These are phyloP conservation scores for Drosophila paramelanica DNA, from an alignment of 2,888 invertebrate genomes.

Conservation along the genomic window DNA sequence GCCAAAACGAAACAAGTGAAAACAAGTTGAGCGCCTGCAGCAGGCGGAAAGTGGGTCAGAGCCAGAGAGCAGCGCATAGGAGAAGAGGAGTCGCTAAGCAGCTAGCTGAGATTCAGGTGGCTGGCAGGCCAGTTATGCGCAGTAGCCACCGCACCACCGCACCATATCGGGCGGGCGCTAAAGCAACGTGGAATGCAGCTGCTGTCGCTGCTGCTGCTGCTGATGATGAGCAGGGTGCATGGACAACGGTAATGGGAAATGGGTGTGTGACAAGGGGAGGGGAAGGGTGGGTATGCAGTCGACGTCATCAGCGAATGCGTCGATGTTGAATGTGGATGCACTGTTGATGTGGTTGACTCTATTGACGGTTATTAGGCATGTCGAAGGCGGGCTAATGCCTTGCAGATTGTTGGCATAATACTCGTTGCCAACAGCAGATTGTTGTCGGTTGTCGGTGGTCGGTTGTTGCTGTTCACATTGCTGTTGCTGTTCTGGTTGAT, in stretches of 20 bases:
- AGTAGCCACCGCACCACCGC: slow-evolving; percentile 34
- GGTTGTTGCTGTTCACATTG: slow-evolving; percentile 33
- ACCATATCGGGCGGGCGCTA: slow-evolving; percentile 54
- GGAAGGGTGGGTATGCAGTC: slow-evolving; percentile 22
- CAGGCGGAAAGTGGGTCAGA: slow-evolving; percentile 74
- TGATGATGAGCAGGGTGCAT: slow-evolving; percentile 53
- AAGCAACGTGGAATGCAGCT: slow-evolving; percentile 52
- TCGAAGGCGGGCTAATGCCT: slow-evolving; percentile 77
- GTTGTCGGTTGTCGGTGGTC: slow-evolving; percentile 22
- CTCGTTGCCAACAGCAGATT: slow-evolving; percentile 18
- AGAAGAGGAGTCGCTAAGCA: slow-evolving; percentile 35
- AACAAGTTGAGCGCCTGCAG: slow-evolving; percentile 71
- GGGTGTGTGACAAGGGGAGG: background rate
- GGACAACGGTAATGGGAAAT: slow-evolving; percentile 27
- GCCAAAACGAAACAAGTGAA: slow-evolving; percentile 75
- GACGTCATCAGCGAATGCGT: slow-evolving; percentile 58
- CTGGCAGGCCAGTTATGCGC: slow-evolving; percentile 59
- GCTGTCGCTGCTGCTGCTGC: background rate
- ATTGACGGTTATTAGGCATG: slow-evolving; percentile 80
- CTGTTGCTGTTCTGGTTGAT: slow-evolving; percentile 58
- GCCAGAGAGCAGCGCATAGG: slow-evolving; percentile 43
- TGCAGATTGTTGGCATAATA: slow-evolving; percentile 56
- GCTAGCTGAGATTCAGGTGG: slow-evolving; percentile 59
- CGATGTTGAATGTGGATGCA: background rate
- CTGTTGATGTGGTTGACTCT: slow-evolving; percentile 55